phyloP scores from a whole-genome alignment of 2,797 vertebrate genomes.

The Micropoecilia bifurca region DNA sequence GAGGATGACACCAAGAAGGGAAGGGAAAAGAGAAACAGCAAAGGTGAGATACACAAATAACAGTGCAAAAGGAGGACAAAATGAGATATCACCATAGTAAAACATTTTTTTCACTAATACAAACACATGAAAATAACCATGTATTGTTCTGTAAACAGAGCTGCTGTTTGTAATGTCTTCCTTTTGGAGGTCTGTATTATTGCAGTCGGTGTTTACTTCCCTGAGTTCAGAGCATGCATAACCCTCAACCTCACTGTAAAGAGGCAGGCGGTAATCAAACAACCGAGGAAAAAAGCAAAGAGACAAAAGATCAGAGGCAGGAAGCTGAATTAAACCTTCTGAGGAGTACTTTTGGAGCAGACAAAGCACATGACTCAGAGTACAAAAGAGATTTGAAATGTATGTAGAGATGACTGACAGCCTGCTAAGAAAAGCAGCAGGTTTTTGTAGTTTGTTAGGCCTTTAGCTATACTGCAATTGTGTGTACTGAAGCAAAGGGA shows the following conservation, averaged over 20 bases:
- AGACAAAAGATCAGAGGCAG: slow-evolving; percentile 57
- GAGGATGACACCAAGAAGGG: slow-evolving; percentile 42
- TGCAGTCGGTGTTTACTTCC: slow-evolving; percentile 66
- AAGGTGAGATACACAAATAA: slow-evolving; percentile 60
- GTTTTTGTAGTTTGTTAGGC: slow-evolving; percentile 24
- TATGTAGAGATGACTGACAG: slow-evolving; percentile 65
- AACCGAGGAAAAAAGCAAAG: slow-evolving; percentile 43
- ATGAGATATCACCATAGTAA: slow-evolving; percentile 45
- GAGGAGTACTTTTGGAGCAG: slow-evolving; percentile 49
- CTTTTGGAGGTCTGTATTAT: slow-evolving; percentile 47
- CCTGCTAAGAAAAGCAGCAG: slow-evolving; percentile 29
- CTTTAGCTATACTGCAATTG: slow-evolving; percentile 21
- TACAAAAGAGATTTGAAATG: slow-evolving; percentile 46
- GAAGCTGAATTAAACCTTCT: slow-evolving; percentile 59
- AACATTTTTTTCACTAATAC: slow-evolving; percentile 36
- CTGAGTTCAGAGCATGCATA: slow-evolving; percentile 53
- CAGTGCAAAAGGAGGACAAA: slow-evolving; percentile 42
- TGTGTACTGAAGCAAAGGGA: slow-evolving; percentile 24
- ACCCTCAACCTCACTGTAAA: slow-evolving; percentile 62
- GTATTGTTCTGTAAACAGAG: slow-evolving; percentile 49
- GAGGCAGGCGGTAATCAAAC: slow-evolving; percentile 55
- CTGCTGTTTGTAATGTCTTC: slow-evolving; percentile 41
- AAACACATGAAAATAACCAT: slow-evolving; percentile 28
- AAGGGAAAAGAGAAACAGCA: slow-evolving; percentile 47
- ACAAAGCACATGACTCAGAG: slow-evolving; percentile 44